A percentile compares a stretch with the other conserved stretches of the same genome.
Evolutionary conservation across 2,888 invertebrate species (phyloP).

Genomic region (Ceraclea dissimilis): DNA sequence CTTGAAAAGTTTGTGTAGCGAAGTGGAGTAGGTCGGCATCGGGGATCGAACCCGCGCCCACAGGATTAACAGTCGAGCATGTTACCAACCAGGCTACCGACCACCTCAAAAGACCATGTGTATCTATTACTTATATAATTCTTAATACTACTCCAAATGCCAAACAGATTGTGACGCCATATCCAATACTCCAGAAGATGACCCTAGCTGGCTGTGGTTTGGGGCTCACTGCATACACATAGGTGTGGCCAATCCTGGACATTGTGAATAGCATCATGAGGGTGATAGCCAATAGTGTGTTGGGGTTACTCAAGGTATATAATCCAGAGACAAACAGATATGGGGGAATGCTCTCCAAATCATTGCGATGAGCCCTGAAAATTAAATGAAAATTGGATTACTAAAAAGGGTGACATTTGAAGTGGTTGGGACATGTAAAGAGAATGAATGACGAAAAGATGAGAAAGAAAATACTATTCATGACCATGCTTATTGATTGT

Average conservation of each 20-base stretch:
- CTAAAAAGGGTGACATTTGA: neutral
- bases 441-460: too few species aligned
- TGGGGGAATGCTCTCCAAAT: constrained; percentile 59
- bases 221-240: constrained; percentile 55
- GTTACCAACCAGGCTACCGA: too few species aligned
- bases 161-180: constrained; percentile 44
- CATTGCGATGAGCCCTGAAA: constrained; percentile 58
- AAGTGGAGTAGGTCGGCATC: too few species aligned
- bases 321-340: constrained; percentile 50
- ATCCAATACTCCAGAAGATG: constrained; percentile 38
- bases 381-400: neutral
- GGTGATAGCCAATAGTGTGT: constrained; percentile 37
- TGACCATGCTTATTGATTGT: too few species aligned
- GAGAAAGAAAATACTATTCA: neutral
- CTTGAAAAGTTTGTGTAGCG: too few species aligned
- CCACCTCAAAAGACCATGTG: too few species aligned
- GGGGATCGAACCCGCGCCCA: too few species aligned
- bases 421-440: neutral
- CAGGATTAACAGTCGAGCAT: too few species aligned
- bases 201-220: constrained; percentile 51
- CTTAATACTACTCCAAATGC: constrained; percentile 29
- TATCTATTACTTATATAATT: too few species aligned
- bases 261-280: constrained; percentile 49
- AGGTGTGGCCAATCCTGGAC: constrained; percentile 50
- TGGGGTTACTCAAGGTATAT: constrained; percentile 51